Conservation (phyloP, 64 coral and sea anemone species). For the Porites australiensis region DNA sequence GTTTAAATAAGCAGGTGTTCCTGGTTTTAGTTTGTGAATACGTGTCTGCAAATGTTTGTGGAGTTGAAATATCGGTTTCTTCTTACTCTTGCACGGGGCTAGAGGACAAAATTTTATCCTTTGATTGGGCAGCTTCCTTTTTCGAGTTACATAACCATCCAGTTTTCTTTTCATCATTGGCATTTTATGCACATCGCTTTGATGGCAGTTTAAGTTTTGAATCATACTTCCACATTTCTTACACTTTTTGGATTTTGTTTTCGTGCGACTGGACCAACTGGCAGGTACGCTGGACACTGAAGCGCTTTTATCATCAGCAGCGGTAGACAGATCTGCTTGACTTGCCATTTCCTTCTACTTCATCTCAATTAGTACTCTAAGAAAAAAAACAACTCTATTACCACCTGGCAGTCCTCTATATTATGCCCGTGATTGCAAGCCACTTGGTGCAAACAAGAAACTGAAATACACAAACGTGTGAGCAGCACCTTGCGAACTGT, state of each 20-base stretch:
- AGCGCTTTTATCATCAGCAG: no score
- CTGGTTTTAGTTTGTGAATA: constrained; percentile 58
- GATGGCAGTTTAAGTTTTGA: constrained; percentile 48
- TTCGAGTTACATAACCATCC: constrained; percentile 39
- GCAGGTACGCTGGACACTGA: no score
- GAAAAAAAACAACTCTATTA: no score
- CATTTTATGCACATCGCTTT: constrained; percentile 30
- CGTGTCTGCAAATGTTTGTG: constrained; percentile 52
- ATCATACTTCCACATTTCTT: constrained; percentile 35
- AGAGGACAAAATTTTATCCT: constrained; percentile 57
- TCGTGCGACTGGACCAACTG: background rate
- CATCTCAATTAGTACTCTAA: no score
- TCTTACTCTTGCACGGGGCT: constrained; percentile 39
- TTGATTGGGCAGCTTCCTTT: constrained; percentile 33
- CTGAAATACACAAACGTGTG: no score
- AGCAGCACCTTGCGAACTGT: no score
- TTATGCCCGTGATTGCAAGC: no score
- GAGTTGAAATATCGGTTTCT: constrained; percentile 45
- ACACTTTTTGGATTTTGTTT: constrained; percentile 20
- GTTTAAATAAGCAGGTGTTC: constrained; percentile 7
- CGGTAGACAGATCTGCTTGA: no score
- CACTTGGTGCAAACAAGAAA: no score
- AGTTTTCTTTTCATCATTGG: constrained; percentile 24
- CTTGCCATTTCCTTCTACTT: no score
- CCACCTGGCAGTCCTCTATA: no score